Conservation (phyloP, 2,888 invertebrate species). For the Creontiades dilutus region DNA sequence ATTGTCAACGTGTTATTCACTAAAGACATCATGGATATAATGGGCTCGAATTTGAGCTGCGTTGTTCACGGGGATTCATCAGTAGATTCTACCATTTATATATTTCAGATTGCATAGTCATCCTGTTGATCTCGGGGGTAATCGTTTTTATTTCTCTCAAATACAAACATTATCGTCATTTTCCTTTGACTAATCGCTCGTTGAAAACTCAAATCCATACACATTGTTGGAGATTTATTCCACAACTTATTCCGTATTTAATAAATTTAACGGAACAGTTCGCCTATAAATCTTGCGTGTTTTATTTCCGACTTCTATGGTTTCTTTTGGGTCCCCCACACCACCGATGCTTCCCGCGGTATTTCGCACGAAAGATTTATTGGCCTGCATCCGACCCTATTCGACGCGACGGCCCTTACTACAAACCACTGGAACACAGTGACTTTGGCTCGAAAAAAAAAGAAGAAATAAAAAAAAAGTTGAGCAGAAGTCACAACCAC, state of each 20-base stretch:
- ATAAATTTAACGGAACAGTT: conserved; percentile 1
- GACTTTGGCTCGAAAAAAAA: not conserved
- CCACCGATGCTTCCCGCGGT: conserved; percentile 9
- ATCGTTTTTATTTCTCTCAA: no score
- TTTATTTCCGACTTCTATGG: conserved; percentile 3
- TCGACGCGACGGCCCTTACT: not conserved
- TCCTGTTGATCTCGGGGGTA: no score
- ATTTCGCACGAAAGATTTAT: conserved; percentile 30
- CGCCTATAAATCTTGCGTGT: conserved; percentile 17
- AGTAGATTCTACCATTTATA: no score
- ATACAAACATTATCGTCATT: no score
- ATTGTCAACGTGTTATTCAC: no score
- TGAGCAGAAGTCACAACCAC: conserved; percentile 2
- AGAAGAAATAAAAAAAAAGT: no score
- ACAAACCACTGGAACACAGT: conserved; percentile 16
- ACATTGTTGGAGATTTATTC: not conserved
- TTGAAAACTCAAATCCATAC: no score
- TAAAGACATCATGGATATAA: no score
- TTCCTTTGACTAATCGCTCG: no score
- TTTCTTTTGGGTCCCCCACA: not conserved
- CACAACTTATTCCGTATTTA: conserved; percentile 15
- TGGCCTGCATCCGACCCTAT: conserved; percentile 35
- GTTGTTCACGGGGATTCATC: no score
- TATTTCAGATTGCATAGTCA: no score
- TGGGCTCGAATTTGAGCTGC: no score